These are phyloP conservation scores for Syngnathus acus DNA, from an alignment of 2,797 vertebrate genomes.

Conservation along the genomic window DNA sequence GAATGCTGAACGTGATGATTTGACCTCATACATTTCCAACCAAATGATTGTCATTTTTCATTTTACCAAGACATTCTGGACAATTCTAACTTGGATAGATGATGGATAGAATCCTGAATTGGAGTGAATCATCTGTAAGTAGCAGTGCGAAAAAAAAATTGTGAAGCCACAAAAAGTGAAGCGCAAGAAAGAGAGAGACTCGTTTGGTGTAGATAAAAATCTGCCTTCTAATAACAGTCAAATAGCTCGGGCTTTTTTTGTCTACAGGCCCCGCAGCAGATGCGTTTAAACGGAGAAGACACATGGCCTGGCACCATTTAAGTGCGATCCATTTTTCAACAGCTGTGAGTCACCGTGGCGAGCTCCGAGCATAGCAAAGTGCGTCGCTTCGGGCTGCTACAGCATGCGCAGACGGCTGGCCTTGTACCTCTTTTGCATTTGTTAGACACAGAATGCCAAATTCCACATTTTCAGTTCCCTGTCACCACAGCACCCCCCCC, in stretches of 20 bases:
- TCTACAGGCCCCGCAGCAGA: conserved; percentile 17
- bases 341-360: conserved; percentile 40
- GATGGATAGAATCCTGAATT: no score
- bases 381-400: conserved; percentile 23
- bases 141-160: no score
- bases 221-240: conserved; percentile 2
- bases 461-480: conserved; percentile 40
- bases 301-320: conserved; percentile 35
- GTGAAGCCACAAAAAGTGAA: no score
- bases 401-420: conserved; percentile 31
- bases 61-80: neutral
- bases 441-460: conserved; percentile 48
- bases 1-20: neutral
- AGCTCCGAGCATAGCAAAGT: conserved; percentile 30
- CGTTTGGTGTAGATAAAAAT: neutral
- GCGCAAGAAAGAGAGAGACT: neutral
- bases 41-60: neutral
- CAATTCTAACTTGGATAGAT: neutral
- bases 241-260: conserved; percentile 1
- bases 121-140: no score
- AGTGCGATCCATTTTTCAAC: conserved; percentile 46
- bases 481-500: conserved; percentile 35
- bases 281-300: conserved; percentile 19
- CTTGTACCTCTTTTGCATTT: conserved; percentile 38
- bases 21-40: neutral